Conservation (phyloP, 2,888 invertebrate genomes). For the Tiphia femorata region DNA sequence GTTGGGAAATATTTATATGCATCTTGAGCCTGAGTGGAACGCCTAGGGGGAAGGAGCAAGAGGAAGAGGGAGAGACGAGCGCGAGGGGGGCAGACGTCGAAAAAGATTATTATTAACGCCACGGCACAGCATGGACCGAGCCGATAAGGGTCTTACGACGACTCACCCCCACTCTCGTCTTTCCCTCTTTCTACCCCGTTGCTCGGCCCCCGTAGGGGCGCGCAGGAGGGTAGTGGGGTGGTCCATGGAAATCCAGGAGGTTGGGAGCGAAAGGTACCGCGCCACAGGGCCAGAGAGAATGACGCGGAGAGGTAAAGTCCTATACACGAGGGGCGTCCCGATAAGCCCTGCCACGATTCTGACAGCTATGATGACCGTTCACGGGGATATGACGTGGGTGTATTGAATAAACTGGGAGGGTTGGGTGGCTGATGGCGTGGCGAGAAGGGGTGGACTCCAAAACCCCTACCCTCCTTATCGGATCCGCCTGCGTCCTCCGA, state of each 20-base stretch:
- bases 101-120: slow-evolving; percentile 52
- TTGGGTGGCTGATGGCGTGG: too few species aligned
- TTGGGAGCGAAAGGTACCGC: slow-evolving; percentile 22
- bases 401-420: slow-evolving; percentile 1
- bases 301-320: slow-evolving; percentile 11
- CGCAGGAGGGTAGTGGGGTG: background rate
- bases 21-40: background rate
- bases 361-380: slow-evolving; percentile 45
- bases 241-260: too few species aligned
- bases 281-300: slow-evolving; percentile 19
- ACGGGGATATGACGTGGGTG: slow-evolving; percentile 16
- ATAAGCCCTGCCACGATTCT: slow-evolving; percentile 35
- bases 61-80: background rate
- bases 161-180: slow-evolving; percentile 5
- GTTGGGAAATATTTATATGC: background rate
- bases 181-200: background rate
- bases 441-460: background rate
- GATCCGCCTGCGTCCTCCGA: background rate
- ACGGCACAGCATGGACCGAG: slow-evolving; percentile 48
- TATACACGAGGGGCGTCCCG: slow-evolving; percentile 29
- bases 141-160: slow-evolving; percentile 60
- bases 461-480: background rate
- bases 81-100: slow-evolving; percentile 30
- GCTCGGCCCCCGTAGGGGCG: background rate
- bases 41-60: background rate